Base-by-base conservation (phyloP, 2,888 invertebrate species). In the Ptychoptera albimana region DNA sequence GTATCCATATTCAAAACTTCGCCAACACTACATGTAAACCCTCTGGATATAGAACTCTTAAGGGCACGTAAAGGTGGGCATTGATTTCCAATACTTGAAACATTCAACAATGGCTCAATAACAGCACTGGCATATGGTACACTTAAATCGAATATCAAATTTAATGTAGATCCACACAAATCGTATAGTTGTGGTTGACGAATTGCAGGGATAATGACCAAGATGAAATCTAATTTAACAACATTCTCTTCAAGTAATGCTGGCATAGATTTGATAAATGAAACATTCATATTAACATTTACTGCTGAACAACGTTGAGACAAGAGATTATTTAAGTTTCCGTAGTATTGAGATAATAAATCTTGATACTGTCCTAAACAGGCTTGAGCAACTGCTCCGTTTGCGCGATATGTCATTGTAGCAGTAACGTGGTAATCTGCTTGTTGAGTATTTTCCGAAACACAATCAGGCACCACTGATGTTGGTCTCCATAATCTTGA, bases 1-100 rank as follows among this genome's bases (percentile, higher is more conserved):
- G 87, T 85, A 53, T 89, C 88, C 80, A 87, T 89, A 58, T 93
- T 89, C 6, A 96, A 68, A 8, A 94, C 92, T 71, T 94, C 93
- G 3, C 94, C 94, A 43, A 86, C 77, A 54, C 82, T 87, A 56
- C 94, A 96, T 34, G 89, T 88, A 58, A 94, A 96, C 47, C 94
- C 94, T 56, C 91, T 76, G 0, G 78, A 72, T 46, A 91, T 86
- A 2, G 78, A 74, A 37, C 92, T 91, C 57, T 79, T 79, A 2
- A 89, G 71, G 2, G 92, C 93, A 58, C 86, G 76, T 42, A 94
- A 64, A 2, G 91, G 88, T 43, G 93, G 93, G 64, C 94, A 94
- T 60, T 87, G 86, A 58, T 89, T 89, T 32, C 88, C 89, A 56
- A 91, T 87, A 29, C 88, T 79, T 1, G 86, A 84, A 2, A 92